Evolutionary conservation across 2,888 invertebrate species (phyloP).

Genomic region (Lepetodrilus schrolli): DNA sequence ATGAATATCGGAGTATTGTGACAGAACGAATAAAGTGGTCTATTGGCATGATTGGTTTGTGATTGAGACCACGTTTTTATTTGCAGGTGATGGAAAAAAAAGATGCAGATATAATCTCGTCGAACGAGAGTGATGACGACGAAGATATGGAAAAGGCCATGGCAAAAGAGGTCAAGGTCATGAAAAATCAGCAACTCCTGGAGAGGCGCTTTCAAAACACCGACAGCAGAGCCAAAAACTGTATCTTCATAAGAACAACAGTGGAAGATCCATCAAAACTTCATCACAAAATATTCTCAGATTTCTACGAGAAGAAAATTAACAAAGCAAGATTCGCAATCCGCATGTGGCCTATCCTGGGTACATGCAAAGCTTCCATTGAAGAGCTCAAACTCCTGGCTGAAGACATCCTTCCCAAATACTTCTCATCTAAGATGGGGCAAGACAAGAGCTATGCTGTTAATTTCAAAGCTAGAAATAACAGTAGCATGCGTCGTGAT

Average conservation of each 20-base stretch:
- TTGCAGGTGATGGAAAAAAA: conserved; percentile 28
- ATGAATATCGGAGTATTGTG: too few species aligned
- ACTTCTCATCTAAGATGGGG: conserved; percentile 78
- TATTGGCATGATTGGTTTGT: not conserved
- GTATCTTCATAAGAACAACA: conserved; percentile 88
- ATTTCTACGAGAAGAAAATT: conserved; percentile 81
- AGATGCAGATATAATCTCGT: conserved; percentile 78
- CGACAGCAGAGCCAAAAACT: conserved; percentile 87
- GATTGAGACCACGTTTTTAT: not conserved
- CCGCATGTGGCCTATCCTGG: conserved; percentile 87
- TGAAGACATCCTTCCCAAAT: conserved; percentile 81
- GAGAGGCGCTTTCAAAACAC: conserved; percentile 78
- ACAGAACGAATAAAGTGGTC: not conserved
- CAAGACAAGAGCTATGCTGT: conserved; percentile 57
- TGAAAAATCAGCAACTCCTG: conserved; percentile 49
- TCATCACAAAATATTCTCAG: conserved; percentile 83
- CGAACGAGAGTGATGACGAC: conserved; percentile 77
- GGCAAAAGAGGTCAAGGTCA: conserved; percentile 65
- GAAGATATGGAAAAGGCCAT: conserved; percentile 73
- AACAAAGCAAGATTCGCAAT: conserved; percentile 86
- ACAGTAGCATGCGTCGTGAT: conserved; percentile 79
- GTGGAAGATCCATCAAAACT: conserved; percentile 84
- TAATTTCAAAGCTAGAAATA: conserved; percentile 68
- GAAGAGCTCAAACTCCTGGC: conserved; percentile 84
- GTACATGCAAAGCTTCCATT: conserved; percentile 84